Base-by-base conservation (phyloP, 2,113 vertebrate species). In the Prolemur simus region DNA sequence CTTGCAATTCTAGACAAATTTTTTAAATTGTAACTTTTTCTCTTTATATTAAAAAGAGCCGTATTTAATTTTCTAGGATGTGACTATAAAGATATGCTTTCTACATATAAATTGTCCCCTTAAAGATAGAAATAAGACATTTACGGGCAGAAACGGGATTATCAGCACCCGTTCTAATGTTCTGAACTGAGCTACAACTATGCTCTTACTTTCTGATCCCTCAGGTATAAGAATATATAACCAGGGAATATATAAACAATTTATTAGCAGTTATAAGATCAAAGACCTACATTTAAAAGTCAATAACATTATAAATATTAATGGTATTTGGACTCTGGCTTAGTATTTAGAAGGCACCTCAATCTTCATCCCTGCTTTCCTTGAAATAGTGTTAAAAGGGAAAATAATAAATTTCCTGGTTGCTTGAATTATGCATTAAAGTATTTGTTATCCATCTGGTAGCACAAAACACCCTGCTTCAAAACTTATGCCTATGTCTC, bases 1-100 rank as follows among this genome's bases (percentile, higher is more conserved):
- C 80, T 78, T 54, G 23, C n/a, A 17, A 96, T 54, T 73, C 82
- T 8, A 81, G 29, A 68, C 29, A 85, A 56, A 71, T 52, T 89
- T 94, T 92, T 86, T 39, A 69, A 94, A 94, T 29, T 76, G 45
- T 6, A 89, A 11, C 6, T 45, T 89, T 92, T 92, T n/a, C 49
- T 81, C 27, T 18, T 88, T 56, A n/a, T 76, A 86, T 96, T 82
- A 71, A 87, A 87, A 78, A 94, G 54, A 87, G 21, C 15, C 49
- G 82, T 47, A n/a, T 89, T 76, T 77, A 90, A 74, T 54, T 63
- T 77, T 89, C 66, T 32, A 92, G 21, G 39, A 56, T 76, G 21
- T 91, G 39, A 87, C 54, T 56, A 21, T 77, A 92, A 94, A 92
- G 3, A 81, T 69, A 82, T 25, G 54, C 76, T 77, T 77, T 83